Evolutionary conservation across 2,888 invertebrate species (phyloP).

Genomic region (Pheosia gnoma): DNA sequence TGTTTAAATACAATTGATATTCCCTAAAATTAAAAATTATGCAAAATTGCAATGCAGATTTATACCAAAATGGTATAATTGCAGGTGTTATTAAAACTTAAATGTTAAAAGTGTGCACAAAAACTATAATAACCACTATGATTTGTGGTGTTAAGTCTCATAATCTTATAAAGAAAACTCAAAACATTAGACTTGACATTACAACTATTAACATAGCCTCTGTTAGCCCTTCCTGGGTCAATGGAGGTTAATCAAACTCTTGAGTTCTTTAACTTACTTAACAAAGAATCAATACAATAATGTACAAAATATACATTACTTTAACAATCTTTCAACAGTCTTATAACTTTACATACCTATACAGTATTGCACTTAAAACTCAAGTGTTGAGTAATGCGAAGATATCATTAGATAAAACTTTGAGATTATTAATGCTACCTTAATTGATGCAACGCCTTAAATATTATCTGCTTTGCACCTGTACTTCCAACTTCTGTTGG

Average conservation of each 20-base stretch:
- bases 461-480: conserved; percentile 25
- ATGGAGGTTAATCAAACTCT: conserved; percentile 61
- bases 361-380: conserved; percentile 76
- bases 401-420: conserved; percentile 41
- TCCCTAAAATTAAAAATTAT: conserved; percentile 39
- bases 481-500: conserved; percentile 18
- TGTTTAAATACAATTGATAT: conserved; percentile 25
- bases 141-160: conserved; percentile 29
- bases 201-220: conserved; percentile 61
- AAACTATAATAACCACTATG: conserved; percentile 35
- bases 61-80: conserved; percentile 25
- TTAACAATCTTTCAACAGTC: conserved; percentile 82
- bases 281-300: conserved; percentile 73
- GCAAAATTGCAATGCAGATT: conserved; percentile 41
- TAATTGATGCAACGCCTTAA: conserved; percentile 33
- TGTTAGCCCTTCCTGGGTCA: conserved; percentile 46
- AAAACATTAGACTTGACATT: conserved; percentile 46
- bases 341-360: conserved; percentile 79
- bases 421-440: conserved; percentile 37
- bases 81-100: conserved; percentile 29
- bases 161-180: conserved; percentile 43
- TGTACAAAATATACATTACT: conserved; percentile 81
- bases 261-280: conserved; percentile 65
- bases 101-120: conserved; percentile 38
- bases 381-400: conserved; percentile 44